These are phyloP conservation scores for Sepiola atlantica DNA, from an alignment of 2,888 invertebrate genomes.

Conservation along the genomic window DNA sequence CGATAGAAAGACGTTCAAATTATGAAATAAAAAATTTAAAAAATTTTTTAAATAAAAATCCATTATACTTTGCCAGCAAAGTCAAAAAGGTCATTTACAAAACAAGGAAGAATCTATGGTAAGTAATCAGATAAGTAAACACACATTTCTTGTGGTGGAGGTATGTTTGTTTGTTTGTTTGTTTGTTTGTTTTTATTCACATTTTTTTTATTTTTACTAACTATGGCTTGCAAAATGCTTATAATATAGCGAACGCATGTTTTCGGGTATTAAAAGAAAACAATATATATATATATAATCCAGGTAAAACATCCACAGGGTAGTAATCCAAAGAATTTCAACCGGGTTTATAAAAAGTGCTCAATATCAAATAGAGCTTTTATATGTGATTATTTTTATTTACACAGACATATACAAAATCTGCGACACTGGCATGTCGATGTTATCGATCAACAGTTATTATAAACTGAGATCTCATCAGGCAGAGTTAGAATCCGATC, in stretches of 20 bases:
- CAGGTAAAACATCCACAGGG: too few relatives aligned
- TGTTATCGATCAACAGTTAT: too few relatives aligned
- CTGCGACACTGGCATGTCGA: too few relatives aligned
- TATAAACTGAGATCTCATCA: too few relatives aligned
- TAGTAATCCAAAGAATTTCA: too few relatives aligned
- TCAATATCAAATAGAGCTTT: too few relatives aligned
- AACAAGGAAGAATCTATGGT: not conserved
- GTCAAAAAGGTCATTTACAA: not conserved
- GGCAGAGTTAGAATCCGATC: too few relatives aligned
- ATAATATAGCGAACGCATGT: not conserved
- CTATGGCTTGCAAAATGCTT: not conserved
- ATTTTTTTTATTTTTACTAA: not conserved
- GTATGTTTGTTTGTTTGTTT: too few relatives aligned
- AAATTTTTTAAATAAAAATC: not conserved
- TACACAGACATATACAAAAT: too few relatives aligned
- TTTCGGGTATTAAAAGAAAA: not conserved
- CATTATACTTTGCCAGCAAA: not conserved
- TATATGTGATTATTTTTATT: too few relatives aligned
- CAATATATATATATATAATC: constrained; percentile 6
- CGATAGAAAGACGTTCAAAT: not conserved
- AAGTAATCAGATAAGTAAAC: not conserved
- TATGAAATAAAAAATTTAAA: not conserved
- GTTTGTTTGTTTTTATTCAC: too few relatives aligned
- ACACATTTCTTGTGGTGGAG: not conserved
- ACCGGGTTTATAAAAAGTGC: too few relatives aligned